Conservation (phyloP, 2,888 invertebrate species). For the Thumatha senex region DNA sequence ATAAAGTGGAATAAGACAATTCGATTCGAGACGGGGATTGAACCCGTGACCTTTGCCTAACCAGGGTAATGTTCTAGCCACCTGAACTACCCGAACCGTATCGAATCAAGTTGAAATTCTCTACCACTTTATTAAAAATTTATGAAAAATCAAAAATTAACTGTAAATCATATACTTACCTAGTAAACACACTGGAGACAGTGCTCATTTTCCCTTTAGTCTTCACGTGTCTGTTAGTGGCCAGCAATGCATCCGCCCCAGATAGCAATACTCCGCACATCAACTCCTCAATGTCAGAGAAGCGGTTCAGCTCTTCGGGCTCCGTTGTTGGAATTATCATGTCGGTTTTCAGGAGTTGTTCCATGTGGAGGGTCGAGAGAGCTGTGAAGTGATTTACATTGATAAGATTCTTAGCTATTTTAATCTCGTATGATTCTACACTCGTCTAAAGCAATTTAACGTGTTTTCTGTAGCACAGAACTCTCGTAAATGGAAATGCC, state of each 20-base stretch:
- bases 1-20: no score
- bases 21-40: no score
- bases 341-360: constrained; percentile 76
- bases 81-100: no score
- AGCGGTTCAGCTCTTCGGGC: constrained; percentile 64
- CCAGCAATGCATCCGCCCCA: constrained; percentile 82
- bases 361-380: constrained; percentile 78
- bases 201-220: constrained; percentile 80
- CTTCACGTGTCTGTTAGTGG: constrained; percentile 69
- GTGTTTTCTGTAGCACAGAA: no score
- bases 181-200: constrained; percentile 71
- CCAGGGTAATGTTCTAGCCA: no score
- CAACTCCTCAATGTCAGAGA: constrained; percentile 82
- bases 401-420: neutral
- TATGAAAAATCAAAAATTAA: no score
- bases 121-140: no score
- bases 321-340: constrained; percentile 53
- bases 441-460: no score
- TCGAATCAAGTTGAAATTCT: no score
- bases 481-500: no score
- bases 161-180: constrained; percentile 69
- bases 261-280: constrained; percentile 82
- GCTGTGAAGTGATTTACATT: constrained; percentile 59
- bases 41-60: no score
- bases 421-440: no score